Evolutionary conservation across 64 coral and sea anemone species (phyloP), one percentile per base, ranked within the genome.

Genomic region (Porites australiensis): DNA sequence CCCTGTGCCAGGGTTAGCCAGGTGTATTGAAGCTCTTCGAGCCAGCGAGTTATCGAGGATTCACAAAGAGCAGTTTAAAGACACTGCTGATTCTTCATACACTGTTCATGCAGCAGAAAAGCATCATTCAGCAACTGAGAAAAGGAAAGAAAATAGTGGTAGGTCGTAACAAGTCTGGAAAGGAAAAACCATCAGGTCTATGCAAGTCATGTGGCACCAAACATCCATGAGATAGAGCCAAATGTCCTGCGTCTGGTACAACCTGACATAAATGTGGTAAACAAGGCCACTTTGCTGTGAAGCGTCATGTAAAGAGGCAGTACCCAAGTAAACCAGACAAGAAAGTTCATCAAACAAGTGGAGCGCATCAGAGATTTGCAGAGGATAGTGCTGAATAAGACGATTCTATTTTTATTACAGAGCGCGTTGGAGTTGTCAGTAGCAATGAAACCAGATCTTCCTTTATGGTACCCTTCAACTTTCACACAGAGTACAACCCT

Each of bases 41-140:
- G 53, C 53, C 53, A 55, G 53, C 11, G 53, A 55, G 23, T 46
- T 82, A 10, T 62, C 79, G 0, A 82, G 79, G 46, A 63, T 16
- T 6, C 58, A 82, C 79, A 82, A 61, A 18, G 79, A 82, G 23
- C 79, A 82, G 57, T 18, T 82, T 46, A 82, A 63, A 45, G 79
- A 82, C 46, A 27, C 57, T 37, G 77, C 58, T 63, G 79, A 63
- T 44, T 18, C 79, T 6, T 23, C 21, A 44, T 44, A 64, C 5
- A 63, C 51, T 2, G 51, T 79, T 22, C 76, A 79, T 79, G 76
- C 10, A 58, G 51, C 76, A 58, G 51, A 20, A 4, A 82, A 63
- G 27, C n/a, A 80, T n/a, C 0, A 9, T 80, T 55, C 55, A 9
- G 77, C 18, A 44, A 80, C 59, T 4, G 9, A 61, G 0, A 80